Evolutionary conservation across 2,888 invertebrate species (phyloP).

Genomic region (Synanthedon andrenaeformis): DNA sequence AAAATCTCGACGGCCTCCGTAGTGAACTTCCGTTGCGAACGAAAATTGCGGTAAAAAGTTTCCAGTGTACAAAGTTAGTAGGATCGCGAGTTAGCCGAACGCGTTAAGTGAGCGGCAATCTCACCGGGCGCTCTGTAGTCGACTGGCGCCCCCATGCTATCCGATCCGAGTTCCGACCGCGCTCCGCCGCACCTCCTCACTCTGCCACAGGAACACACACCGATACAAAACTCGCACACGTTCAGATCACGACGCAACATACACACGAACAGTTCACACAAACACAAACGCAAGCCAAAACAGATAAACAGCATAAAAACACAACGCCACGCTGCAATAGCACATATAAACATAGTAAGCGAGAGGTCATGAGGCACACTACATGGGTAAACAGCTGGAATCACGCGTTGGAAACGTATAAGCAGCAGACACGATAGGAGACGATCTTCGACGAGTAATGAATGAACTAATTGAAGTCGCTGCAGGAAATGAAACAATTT

Average conservation of each 20-base stretch:
- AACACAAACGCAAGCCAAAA: slow-evolving; percentile 29
- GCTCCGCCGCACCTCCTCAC: slow-evolving; percentile 21
- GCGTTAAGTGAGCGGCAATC: slow-evolving; percentile 49
- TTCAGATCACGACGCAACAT: slow-evolving; percentile 18
- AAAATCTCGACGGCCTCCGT: slow-evolving; percentile 29
- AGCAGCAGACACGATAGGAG: slow-evolving; percentile 31
- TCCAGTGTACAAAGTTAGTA: slow-evolving; percentile 65
- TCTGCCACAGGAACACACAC: slow-evolving; percentile 49
- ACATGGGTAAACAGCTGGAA: slow-evolving; percentile 13
- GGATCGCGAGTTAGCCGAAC: slow-evolving; percentile 53
- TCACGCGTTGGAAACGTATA: slow-evolving; percentile 20
- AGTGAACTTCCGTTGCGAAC: slow-evolving; percentile 32
- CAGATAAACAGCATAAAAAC: slow-evolving; percentile 64
- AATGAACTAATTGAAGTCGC: slow-evolving; percentile 25
- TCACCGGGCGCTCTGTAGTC: slow-evolving; percentile 48
- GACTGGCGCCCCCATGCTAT: slow-evolving; percentile 49
- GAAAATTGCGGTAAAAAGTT: slow-evolving; percentile 60
- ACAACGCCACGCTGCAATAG: slow-evolving; percentile 52
- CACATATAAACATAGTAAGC: slow-evolving; percentile 37
- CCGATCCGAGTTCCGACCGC: slow-evolving; percentile 23
- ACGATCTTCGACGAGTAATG: slow-evolving; percentile 25
- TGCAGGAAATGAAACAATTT: slow-evolving; percentile 17
- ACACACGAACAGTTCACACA: slow-evolving; percentile 16
- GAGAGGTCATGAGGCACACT: slow-evolving; percentile 21
- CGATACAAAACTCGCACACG: slow-evolving; percentile 18